A percentile compares a stretch with the other conserved stretches of the same genome.
phyloP scores from a whole-genome alignment of 2,888 invertebrate genomes.

The Thysanoteuthis rhombus region DNA sequence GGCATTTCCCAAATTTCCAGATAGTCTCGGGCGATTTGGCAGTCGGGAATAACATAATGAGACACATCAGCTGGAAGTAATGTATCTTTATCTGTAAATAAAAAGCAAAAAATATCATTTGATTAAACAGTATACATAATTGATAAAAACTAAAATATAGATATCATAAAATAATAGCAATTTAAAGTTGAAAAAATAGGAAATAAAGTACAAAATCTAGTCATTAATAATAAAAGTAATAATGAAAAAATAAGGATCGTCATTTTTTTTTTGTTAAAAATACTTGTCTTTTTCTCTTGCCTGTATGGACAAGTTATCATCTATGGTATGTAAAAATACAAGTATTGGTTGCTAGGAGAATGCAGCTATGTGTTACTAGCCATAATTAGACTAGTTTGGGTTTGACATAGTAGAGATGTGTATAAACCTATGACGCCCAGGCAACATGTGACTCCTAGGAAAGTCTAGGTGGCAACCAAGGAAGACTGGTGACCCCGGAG shows the following conservation, averaged over 20 bases:
- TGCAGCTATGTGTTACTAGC: too few relatives aligned
- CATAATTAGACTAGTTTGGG: too few relatives aligned
- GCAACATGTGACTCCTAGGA: too few relatives aligned
- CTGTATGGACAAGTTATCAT: too few relatives aligned
- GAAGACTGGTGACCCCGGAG: too few relatives aligned
- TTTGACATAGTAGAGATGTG: too few relatives aligned
- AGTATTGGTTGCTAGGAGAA: not conserved
- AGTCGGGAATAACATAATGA: conserved; percentile 64
- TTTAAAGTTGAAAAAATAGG: not conserved
- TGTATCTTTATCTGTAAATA: conserved; percentile 38
- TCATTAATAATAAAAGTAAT: not conserved
- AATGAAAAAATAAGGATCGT: too few relatives aligned
- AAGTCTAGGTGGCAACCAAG: too few relatives aligned
- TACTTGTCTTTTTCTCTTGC: too few relatives aligned
- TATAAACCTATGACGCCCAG: too few relatives aligned
- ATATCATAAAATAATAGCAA: not conserved
- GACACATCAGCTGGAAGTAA: conserved; percentile 50
- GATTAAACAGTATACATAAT: not conserved
- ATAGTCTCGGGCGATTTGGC: conserved; percentile 58
- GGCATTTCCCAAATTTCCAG: conserved; percentile 63
- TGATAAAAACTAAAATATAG: not conserved
- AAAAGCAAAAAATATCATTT: conserved; percentile 30
- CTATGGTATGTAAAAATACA: too few relatives aligned
- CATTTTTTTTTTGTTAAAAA: too few relatives aligned
- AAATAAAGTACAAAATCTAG: not conserved